Conservation (phyloP, 2,888 invertebrate species). For the Camponotus fellah region DNA sequence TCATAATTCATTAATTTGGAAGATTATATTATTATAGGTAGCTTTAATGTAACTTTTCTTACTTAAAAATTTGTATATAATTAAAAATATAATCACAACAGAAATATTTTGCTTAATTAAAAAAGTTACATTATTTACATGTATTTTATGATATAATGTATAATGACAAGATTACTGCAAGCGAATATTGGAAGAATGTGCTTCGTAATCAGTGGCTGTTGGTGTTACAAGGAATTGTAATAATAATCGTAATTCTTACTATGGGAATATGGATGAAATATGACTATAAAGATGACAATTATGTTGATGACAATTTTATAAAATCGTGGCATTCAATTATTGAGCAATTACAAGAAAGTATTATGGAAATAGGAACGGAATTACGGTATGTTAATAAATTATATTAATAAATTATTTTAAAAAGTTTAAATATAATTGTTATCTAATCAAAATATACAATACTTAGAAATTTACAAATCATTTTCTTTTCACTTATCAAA, state of each 20-base stretch:
- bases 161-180: slow-evolving; percentile 41
- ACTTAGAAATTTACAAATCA: neutral
- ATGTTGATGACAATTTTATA: neutral
- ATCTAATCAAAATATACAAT: neutral
- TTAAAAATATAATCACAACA: neutral
- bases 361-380: neutral
- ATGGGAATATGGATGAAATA: slow-evolving; percentile 68
- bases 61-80: neutral
- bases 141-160: slow-evolving; percentile 33
- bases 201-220: slow-evolving; percentile 70
- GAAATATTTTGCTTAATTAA: neutral
- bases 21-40: neutral
- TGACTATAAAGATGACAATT: slow-evolving; percentile 51
- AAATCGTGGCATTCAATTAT: slow-evolving; percentile 17
- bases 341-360: slow-evolving; percentile 24
- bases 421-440: neutral
- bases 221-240: slow-evolving; percentile 65
- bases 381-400: slow-evolving; percentile 18
- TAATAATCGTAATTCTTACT: slow-evolving; percentile 66
- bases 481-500: neutral
- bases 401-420: no score
- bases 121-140: slow-evolving; percentile 1
- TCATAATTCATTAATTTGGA: neutral
- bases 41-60: neutral
- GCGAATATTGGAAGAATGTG: slow-evolving; percentile 71